Percentiles rank a stretch among this genome's conserved stretches.
phyloP scores from a whole-genome alignment of 2,888 invertebrate genomes.

The Erebia epiphron region DNA sequence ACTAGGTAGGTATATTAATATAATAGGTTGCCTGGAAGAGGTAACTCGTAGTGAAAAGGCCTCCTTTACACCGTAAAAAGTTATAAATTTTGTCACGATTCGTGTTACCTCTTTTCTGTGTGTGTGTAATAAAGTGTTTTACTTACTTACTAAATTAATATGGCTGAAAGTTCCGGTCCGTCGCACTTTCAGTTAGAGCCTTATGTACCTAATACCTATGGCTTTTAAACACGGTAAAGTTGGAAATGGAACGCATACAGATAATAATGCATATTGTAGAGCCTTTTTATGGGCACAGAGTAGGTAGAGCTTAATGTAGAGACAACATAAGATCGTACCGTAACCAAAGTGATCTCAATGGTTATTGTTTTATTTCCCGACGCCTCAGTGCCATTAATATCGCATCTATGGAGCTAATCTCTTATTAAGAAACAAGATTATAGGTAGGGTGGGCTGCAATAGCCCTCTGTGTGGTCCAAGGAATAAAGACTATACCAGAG shows the following conservation, averaged over 20 bases:
- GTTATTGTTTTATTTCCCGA: conserved; percentile 34
- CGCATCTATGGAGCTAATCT: conserved; percentile 74
- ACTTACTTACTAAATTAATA: too few species aligned
- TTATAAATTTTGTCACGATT: too few species aligned
- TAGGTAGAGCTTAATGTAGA: conserved; percentile 1
- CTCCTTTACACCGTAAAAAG: too few species aligned
- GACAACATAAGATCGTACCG: conserved; percentile 4
- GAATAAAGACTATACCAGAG: not conserved
- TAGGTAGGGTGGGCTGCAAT: conserved; percentile 62
- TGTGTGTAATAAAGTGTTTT: too few species aligned
- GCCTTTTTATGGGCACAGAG: not conserved
- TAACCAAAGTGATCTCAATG: conserved; percentile 8
- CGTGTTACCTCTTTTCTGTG: too few species aligned
- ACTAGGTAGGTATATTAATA: too few species aligned
- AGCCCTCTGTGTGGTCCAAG: conserved; percentile 67
- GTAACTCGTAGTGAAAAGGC: too few species aligned
- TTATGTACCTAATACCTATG: too few species aligned
- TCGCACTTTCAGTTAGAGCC: too few species aligned
- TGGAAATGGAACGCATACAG: not conserved
- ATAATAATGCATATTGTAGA: not conserved
- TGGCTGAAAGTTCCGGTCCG: too few species aligned
- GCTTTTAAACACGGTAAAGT: too few species aligned
- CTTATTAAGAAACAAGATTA: conserved; percentile 79
- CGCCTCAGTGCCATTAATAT: conserved; percentile 58
- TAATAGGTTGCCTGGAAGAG: too few species aligned